Percentiles rank a stretch among this genome's conserved stretches.
These are phyloP conservation scores for Adineta ricciae DNA, from an alignment of 2,888 invertebrate genomes.

Conservation along the genomic window DNA sequence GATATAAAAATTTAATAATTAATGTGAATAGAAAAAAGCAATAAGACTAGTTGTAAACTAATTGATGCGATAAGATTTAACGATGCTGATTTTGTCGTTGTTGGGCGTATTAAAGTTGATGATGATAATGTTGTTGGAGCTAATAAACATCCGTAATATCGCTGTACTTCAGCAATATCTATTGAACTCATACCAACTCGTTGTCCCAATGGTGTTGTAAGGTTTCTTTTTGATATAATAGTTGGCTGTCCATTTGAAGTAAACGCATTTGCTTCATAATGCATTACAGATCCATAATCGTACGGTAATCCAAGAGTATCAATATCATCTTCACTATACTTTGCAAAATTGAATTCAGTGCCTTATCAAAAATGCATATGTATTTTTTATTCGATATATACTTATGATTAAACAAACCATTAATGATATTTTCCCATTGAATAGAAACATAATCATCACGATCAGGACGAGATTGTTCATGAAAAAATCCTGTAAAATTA, in stretches of 20 bases:
- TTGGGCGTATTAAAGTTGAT: too few relatives aligned
- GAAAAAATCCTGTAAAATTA: too few relatives aligned
- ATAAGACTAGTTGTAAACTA: too few relatives aligned
- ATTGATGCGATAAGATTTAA: too few relatives aligned
- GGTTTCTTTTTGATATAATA: conserved; percentile 50
- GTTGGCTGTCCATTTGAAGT: conserved; percentile 52
- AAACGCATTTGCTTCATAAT: conserved; percentile 53
- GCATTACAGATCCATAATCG: too few relatives aligned
- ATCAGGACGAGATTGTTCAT: too few relatives aligned
- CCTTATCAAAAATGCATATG: background rate
- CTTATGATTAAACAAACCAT: background rate
- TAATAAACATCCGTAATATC: conserved; percentile 47
- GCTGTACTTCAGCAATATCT: conserved; percentile 49
- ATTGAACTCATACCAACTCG: conserved; percentile 45
- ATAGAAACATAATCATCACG: too few relatives aligned
- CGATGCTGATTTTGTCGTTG: too few relatives aligned
- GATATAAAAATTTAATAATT: too few relatives aligned
- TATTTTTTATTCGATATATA: background rate
- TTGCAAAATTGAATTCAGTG: conserved; percentile 52
- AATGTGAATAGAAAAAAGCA: too few relatives aligned
- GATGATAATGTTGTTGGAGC: background rate
- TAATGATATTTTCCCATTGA: conserved; percentile 3
- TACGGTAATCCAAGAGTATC: conserved; percentile 55
- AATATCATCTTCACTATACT: conserved; percentile 42
- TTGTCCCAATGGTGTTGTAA: conserved; percentile 56